Base-by-base conservation (phyloP, 2,797 vertebrate species). In the Takifugu ocellatus region DNA sequence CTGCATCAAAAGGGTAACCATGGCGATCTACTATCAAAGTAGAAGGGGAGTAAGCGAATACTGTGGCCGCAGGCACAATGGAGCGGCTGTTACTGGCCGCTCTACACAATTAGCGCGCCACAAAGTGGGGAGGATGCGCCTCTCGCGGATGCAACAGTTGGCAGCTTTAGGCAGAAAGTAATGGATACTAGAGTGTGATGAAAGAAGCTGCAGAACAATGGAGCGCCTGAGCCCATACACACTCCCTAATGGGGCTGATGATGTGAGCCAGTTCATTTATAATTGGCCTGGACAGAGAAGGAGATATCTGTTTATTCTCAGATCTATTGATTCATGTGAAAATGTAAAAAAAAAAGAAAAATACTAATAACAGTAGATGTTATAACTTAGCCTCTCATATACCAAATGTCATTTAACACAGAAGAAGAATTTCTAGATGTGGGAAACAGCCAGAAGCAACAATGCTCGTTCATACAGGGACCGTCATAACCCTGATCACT, bases 141-240 rank as follows among this genome's bases (percentile, higher is more conserved):
- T 70, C 58, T 51, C 52, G 54, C 31, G 55, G 70, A 59, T 53
- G 70, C 73, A 86, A 80, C 83, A 85, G 81, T 81, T 87, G 88
- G 83, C 82, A 78, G 79, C 78, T 87, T 77, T 53, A 80, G 67
- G 66, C 55, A 6, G 5, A 71, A 56, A 61, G 87, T 85, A 89
- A 89, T 85, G 80, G 80, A 88, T 81, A 82, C 80, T 47, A 63
- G 65, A 61, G 11, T 12, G 16, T 48, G 62, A 85, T 85, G 71
- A 86, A 86, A 81, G 78, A 59, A 75, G 56, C 50, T 1, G 49
- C 24, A 53, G 67, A 65, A 83, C 75, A 83, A 82, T 50, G 43
- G 67, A 81, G 56, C 77, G 72, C 78, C 66, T 86, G 74, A 66
- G 68, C 60, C 49, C 21, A 42, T 63, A 50, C 46, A 14, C 15